Conservation (phyloP, 2,888 invertebrate genomes). For the Chesias legatella region DNA sequence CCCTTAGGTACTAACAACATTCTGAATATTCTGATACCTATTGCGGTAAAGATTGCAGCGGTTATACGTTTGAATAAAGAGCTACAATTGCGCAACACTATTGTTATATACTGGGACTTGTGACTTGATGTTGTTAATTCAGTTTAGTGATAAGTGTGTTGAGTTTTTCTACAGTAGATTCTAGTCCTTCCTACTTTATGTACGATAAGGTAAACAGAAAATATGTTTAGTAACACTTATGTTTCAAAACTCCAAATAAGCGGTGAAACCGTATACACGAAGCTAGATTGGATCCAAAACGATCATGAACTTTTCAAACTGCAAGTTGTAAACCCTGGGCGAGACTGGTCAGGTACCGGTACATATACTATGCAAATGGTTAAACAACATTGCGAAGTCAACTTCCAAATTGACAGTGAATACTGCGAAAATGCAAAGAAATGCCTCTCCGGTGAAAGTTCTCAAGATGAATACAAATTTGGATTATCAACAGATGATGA, state of each 20-base stretch:
- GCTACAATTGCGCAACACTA: too few species aligned
- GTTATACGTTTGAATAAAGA: too few species aligned
- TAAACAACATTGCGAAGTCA: slow-evolving; percentile 34
- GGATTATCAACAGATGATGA: slow-evolving; percentile 35
- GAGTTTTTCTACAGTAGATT: too few species aligned
- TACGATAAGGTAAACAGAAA: too few species aligned
- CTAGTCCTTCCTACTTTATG: too few species aligned
- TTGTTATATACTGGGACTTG: too few species aligned
- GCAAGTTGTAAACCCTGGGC: slow-evolving; percentile 44
- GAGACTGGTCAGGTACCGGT: slow-evolving; percentile 48
- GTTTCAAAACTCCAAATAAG: slow-evolving; percentile 44
- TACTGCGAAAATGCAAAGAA: slow-evolving; percentile 44
- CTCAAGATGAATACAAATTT: slow-evolving; percentile 31
- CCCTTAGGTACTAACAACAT: too few species aligned
- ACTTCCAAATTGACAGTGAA: slow-evolving; percentile 41
- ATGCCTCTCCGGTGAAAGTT: slow-evolving; percentile 30
- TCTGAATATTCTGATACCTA: too few species aligned
- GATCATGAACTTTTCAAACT: slow-evolving; percentile 48
- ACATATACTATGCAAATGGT: slow-evolving; percentile 45
- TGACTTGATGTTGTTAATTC: too few species aligned
- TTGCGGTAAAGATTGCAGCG: too few species aligned
- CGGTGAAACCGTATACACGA: slow-evolving; percentile 38
- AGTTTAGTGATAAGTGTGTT: too few species aligned
- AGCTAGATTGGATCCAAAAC: slow-evolving; percentile 49
- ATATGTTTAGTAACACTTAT: slow-evolving; percentile 17